Conservation (phyloP, 2,797 vertebrate genomes). For the Sebastes goodei region DNA sequence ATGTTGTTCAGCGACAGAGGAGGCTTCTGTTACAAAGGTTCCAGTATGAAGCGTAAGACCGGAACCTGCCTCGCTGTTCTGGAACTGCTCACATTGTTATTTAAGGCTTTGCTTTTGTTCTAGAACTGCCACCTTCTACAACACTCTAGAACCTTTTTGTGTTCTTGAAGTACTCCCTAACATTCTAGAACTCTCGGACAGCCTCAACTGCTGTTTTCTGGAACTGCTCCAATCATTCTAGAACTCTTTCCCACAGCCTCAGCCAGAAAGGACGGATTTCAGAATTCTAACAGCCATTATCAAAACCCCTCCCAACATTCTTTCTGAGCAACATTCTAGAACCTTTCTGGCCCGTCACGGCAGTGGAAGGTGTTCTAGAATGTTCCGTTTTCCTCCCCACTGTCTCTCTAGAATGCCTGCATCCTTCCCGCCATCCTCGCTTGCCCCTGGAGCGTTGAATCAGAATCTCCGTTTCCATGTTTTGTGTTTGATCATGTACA, state of each 20-base stretch:
- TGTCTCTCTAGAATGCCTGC: not conserved
- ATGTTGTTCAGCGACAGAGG: conserved; percentile 74
- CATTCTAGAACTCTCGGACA: not conserved
- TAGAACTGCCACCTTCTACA: not conserved
- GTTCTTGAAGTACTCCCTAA: not conserved
- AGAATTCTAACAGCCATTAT: not conserved
- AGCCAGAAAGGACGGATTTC: not conserved
- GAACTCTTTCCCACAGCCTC: not conserved
- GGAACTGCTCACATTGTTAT: not conserved
- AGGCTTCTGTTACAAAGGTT: not conserved
- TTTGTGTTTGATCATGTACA: not conserved
- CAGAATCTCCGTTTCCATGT: not conserved
- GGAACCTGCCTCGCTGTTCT: not conserved
- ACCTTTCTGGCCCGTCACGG: not conserved
- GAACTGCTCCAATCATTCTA: not conserved
- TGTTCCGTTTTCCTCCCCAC: not conserved
- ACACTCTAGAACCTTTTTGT: not conserved
- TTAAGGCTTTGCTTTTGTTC: not conserved
- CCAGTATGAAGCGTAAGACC: not conserved
- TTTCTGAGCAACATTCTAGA: not conserved
- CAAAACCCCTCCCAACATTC: not conserved
- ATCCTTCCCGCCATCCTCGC: not conserved
- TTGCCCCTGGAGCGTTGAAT: not conserved
- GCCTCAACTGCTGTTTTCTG: not conserved
- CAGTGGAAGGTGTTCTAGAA: not conserved